Conservation (phyloP, 2,113 vertebrate species). For the Gallinago undulata region DNA sequence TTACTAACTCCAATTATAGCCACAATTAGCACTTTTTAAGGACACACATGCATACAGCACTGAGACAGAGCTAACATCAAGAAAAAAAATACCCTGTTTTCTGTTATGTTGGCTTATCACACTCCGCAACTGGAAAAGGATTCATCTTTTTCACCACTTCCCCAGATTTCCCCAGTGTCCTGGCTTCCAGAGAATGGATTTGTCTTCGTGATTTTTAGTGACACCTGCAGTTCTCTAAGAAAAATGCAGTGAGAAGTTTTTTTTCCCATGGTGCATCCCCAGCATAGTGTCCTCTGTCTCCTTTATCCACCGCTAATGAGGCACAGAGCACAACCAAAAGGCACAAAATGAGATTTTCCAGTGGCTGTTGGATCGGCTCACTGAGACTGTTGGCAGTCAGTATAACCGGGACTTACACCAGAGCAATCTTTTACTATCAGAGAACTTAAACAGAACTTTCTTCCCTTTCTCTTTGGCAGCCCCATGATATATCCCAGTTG, state of each 20-base stretch:
- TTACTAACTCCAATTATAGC: slow-evolving; percentile 46
- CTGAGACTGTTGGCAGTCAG: background rate
- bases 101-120: background rate
- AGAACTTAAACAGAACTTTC: background rate
- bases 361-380: background rate
- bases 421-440: background rate
- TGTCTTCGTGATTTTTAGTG: slow-evolving; percentile 57
- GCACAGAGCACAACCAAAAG: background rate
- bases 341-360: background rate
- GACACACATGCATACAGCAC: background rate
- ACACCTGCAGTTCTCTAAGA: slow-evolving; percentile 61
- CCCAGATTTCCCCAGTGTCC: background rate
- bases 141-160: background rate
- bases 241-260: slow-evolving; percentile 19
- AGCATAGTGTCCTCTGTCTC: background rate
- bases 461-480: background rate
- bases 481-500: background rate
- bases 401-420: background rate
- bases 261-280: background rate
- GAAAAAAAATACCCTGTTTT: background rate
- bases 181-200: background rate
- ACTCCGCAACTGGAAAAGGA: background rate
- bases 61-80: background rate
- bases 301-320: background rate
- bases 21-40: slow-evolving; percentile 53